Conservation (phyloP, 2,797 vertebrate genomes). For the Cuculus canorus region DNA sequence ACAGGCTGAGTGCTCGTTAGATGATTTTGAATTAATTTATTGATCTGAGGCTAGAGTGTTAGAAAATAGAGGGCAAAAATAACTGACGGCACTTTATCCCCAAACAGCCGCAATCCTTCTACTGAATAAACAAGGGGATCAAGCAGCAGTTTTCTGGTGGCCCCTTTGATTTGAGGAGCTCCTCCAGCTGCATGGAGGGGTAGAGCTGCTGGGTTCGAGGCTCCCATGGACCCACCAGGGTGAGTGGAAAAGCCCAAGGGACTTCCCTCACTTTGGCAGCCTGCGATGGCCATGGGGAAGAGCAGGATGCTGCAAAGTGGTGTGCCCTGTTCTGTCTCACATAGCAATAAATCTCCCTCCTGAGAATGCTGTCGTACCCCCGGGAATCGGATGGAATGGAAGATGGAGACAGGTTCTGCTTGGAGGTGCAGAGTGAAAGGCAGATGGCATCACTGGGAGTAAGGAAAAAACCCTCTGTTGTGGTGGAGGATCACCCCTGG, state of each 20-base stretch:
- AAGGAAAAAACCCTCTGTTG: background rate
- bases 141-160: background rate
- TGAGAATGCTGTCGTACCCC: background rate
- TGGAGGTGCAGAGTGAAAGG: background rate
- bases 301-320: background rate
- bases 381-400: accelerated
- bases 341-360: background rate
- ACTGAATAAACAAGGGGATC: background rate
- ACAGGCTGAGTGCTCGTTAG: constrained; percentile 18
- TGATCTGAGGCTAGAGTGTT: background rate
- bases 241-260: accelerated
- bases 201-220: accelerated
- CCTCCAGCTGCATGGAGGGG: accelerated
- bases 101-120: background rate
- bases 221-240: accelerated
- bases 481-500: background rate
- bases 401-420: background rate
- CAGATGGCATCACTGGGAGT: background rate
- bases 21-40: constrained; percentile 4
- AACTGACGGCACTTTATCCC: background rate
- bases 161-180: background rate
- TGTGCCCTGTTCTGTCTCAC: too few relatives aligned
- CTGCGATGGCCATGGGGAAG: background rate
- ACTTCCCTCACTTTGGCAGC: background rate
- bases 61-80: background rate